Evolutionary conservation across 2,888 invertebrate species (phyloP), one percentile per base, ranked within the genome.

Genomic region (Macaria liturata): DNA sequence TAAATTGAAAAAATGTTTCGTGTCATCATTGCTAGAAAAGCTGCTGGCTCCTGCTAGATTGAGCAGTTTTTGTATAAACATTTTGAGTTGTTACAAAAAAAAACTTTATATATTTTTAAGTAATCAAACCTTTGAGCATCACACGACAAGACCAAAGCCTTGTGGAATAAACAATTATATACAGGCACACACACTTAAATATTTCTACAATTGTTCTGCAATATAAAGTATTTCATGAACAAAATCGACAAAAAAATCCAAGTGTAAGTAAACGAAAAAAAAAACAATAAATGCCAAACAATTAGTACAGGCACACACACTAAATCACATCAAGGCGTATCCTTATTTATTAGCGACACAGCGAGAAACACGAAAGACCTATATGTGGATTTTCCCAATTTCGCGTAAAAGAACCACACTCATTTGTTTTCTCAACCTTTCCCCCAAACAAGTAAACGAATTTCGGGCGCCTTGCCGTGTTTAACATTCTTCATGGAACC

Each of bases 351-450:
- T 20, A 45, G 40, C 6, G 4, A 9, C 32, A 57, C 20, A 45
- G 46, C 48, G 32, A 42, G 45, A 54, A 5, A 46, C 57, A 62
- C 39, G 62, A 51, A 55, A 20, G 66, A 68, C 61, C 64, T 55
- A 66, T 68, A 52, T 68, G 62, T 62, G 64, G 66, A 67, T 74
- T 75, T 80, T 76, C 79, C 70, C 79, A 78, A 83, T 83, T 82
- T 81, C 74, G 72, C 66, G 74, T 70, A 75, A 76, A 76, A 73
- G 72, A 80, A 83, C 87, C 87, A 79, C 87, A 84, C 77, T 74
- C 80, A 86, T 87, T 86, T 85, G 80, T 88, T 85, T 76, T 67
- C 68, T 67, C 68, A 64, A 51, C 54, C 51, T 65, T 65, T 65
- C 62, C 57, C 61, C 68, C 59, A 78, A 83, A 84, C 81, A 77